Base-by-base conservation (phyloP, 2,888 invertebrate genomes). In the Apotomis turbidana region DNA sequence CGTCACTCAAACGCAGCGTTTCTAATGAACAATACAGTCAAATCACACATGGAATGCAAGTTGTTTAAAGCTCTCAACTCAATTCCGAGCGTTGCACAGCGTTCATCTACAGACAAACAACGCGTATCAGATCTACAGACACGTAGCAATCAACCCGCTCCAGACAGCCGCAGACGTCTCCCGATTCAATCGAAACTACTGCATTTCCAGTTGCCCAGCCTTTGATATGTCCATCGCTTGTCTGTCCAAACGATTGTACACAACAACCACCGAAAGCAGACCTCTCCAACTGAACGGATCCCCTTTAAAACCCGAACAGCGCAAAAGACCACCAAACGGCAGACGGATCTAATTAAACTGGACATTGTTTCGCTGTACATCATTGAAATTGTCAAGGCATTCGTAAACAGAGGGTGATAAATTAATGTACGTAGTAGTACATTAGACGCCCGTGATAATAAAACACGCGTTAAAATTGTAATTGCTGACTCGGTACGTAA, bases 221-320 rank as follows among this genome's bases (percentile, higher is more conserved):
- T 93, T 93, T 93, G 91, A 93, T 91, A 89, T 90, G 91, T 92
- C 93, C 92, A 90, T 91, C 93, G 90, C 85, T 90, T 93, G 93
- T 93, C 93, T 90, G 89, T 91, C 90, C 86, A 84, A 87, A 89
- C 89, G 90, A 91, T 90, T 91, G 90, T 89, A 82, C 82, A 84
- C 82, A 81, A 81, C 80, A 78, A 79, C 91, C 90, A 85, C 71
- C 58, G 63, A 61, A 80, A 70, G 79, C 55, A 80, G 92, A 88
- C 78, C 88, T 76, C 79, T 75, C 71, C 70, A 80, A 78, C 77
- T 79, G 79, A 76, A 80, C 76, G 78, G 74, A 44, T 77, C n/a
- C 49, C 38, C 55, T 61, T 52, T 44, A 67, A 15, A 71, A 52
- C 51, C 5, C 27, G n/a, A 6, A 15, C 61, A 55, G 61, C 41